Conservation (phyloP, 2,797 vertebrate genomes). For the Bradypodion ventrale region DNA sequence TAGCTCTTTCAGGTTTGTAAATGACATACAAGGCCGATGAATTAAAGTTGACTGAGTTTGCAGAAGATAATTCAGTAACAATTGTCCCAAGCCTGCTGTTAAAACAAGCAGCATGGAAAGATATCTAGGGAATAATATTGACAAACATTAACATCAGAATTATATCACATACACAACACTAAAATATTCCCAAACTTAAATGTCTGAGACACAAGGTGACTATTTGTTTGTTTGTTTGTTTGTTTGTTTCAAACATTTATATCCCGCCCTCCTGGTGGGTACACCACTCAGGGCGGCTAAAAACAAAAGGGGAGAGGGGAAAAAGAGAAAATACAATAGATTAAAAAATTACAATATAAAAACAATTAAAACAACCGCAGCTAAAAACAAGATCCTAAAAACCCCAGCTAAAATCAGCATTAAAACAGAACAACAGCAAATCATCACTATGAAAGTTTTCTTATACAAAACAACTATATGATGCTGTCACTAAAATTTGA, state of each 20-base stretch:
- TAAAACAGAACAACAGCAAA: too few relatives aligned
- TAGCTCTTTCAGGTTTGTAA: conserved; percentile 63
- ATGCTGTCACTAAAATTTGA: not conserved
- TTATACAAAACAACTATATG: not conserved
- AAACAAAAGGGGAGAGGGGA: too few relatives aligned
- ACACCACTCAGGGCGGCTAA: too few relatives aligned
- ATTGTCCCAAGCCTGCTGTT: conserved; percentile 76
- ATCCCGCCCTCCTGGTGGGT: too few relatives aligned
- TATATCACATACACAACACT: not conserved
- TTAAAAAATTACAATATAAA: too few relatives aligned
- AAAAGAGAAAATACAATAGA: too few relatives aligned
- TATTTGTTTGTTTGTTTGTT: too few relatives aligned
- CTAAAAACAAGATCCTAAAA: too few relatives aligned
- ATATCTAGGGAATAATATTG: conserved; percentile 67
- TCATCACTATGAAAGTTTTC: not conserved
- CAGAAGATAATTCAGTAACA: conserved; percentile 61
- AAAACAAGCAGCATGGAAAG: conserved; percentile 76
- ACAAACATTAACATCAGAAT: conserved; percentile 26
- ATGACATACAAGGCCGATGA: conserved; percentile 67
- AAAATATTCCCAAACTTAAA: conserved; percentile 5
- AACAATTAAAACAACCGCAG: too few relatives aligned
- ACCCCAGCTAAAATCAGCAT: too few relatives aligned
- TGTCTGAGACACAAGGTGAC: not conserved
- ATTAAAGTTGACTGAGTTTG: conserved; percentile 41
- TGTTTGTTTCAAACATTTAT: too few relatives aligned